Evolutionary conservation across 2,888 invertebrate genomes (phyloP).

Genomic region (Embidobia sp.): DNA sequence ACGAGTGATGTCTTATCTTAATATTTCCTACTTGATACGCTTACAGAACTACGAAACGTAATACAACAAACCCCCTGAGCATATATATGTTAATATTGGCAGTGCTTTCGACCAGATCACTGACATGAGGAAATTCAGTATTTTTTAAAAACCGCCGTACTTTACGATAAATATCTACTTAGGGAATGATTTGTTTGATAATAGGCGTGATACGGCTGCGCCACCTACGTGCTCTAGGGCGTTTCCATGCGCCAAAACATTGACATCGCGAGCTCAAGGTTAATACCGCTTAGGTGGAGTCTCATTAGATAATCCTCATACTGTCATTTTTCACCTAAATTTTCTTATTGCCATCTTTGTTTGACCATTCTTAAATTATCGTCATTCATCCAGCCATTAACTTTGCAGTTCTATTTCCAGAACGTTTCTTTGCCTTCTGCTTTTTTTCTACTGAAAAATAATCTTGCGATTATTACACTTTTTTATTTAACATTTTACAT

Average conservation of each 20-base stretch:
- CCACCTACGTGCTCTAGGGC: slow-evolving; percentile 8
- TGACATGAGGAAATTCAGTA: slow-evolving; percentile 7
- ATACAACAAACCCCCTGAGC: slow-evolving; percentile 10
- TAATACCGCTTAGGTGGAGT: slow-evolving; percentile 1
- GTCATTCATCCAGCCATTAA: too few relatives aligned
- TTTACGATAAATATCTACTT: slow-evolving; percentile 27
- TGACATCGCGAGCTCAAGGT: slow-evolving; percentile 4
- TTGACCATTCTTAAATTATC: too few relatives aligned
- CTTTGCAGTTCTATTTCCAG: too few relatives aligned
- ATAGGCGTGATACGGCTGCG: slow-evolving; percentile 18
- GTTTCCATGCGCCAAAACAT: neutral
- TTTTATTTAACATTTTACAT: too few relatives aligned
- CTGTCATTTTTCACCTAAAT: too few relatives aligned
- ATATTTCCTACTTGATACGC: slow-evolving; percentile 23
- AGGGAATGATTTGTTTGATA: slow-evolving; percentile 49
- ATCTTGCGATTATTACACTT: too few relatives aligned
- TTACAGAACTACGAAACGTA: slow-evolving; percentile 1
- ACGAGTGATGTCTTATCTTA: slow-evolving; percentile 36
- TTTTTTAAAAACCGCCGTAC: slow-evolving; percentile 21
- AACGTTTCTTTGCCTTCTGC: too few relatives aligned
- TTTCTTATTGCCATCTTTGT: too few relatives aligned
- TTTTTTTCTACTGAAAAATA: too few relatives aligned
- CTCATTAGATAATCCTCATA: too few relatives aligned
- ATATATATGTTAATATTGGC: slow-evolving; percentile 35
- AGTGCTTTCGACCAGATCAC: slow-evolving; percentile 5